These are phyloP conservation scores for Junonia oenone DNA, from an alignment of 2,888 invertebrate species.

Conservation along the genomic window DNA sequence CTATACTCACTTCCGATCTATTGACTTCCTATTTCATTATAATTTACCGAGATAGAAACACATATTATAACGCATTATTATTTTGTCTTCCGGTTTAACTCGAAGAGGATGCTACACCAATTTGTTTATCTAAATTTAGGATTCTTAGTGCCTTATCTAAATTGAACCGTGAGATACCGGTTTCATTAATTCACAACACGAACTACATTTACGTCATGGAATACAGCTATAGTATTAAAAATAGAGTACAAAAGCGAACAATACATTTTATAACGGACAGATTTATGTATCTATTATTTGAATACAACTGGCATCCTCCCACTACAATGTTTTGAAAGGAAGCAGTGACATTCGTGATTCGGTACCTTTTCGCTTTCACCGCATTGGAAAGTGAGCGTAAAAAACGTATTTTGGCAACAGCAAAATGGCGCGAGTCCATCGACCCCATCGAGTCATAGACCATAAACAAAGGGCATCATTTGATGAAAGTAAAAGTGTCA, in stretches of 20 bases:
- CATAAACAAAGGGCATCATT: constrained; percentile 70
- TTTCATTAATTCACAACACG: neutral
- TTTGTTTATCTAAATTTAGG: neutral
- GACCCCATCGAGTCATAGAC: constrained; percentile 62
- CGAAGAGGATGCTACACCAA: neutral
- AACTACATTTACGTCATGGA: neutral
- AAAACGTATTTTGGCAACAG: constrained; percentile 76
- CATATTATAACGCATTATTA: neutral
- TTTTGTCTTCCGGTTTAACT: neutral
- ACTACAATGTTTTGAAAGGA: constrained; percentile 74
- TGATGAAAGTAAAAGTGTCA: constrained; percentile 70
- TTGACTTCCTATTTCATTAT: constrained; percentile 58
- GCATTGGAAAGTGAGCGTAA: constrained; percentile 79
- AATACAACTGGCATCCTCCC: constrained; percentile 61
- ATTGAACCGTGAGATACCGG: constrained; percentile 1
- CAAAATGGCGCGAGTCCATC: constrained; percentile 65
- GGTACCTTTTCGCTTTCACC: constrained; percentile 77
- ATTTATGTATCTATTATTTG: constrained; percentile 56
- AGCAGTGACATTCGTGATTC: constrained; percentile 62
- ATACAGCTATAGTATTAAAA: constrained; percentile 5
- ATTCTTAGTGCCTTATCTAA: neutral
- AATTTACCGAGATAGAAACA: constrained; percentile 17
- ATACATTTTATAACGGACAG: constrained; percentile 47
- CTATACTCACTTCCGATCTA: constrained; percentile 63
- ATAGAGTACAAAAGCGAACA: constrained; percentile 40